These are phyloP conservation scores for Galemys pyrenaicus DNA, from an alignment of 2,113 vertebrate genomes.

Conservation along the genomic window DNA sequence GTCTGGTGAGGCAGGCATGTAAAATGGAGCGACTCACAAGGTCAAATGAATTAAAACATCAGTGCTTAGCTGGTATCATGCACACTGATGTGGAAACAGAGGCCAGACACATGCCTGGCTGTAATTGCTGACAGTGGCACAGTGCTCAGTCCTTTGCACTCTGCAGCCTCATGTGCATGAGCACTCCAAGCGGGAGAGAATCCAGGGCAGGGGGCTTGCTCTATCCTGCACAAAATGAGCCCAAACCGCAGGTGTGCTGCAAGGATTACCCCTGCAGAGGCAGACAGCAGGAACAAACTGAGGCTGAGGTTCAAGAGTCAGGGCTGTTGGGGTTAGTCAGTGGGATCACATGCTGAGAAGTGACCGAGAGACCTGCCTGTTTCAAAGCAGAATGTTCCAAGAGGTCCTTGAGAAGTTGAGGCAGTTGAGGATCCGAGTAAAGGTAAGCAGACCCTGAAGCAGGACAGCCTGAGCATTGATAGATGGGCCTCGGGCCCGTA, in stretches of 20 bases:
- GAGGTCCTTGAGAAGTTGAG: background rate
- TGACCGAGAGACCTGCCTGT: background rate
- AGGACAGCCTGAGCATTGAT: background rate
- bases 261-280: background rate
- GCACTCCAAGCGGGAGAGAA: background rate
- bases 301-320: background rate
- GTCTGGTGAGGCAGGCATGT: background rate
- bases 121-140: background rate
- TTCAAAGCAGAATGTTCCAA: background rate
- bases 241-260: background rate
- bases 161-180: accelerated
- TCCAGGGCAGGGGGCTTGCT: background rate
- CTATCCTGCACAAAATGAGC: background rate
- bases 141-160: too few relatives aligned
- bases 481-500: background rate
- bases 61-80: background rate
- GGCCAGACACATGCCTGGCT: background rate
- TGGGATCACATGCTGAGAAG: background rate
- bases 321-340: accelerated
- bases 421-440: background rate
- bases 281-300: accelerated
- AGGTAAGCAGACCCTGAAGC: background rate
- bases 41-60: background rate
- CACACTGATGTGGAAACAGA: background rate
- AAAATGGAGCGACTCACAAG: background rate